Evolutionary conservation across 2,888 invertebrate genomes (phyloP).

Genomic region (Microchrysa polita): DNA sequence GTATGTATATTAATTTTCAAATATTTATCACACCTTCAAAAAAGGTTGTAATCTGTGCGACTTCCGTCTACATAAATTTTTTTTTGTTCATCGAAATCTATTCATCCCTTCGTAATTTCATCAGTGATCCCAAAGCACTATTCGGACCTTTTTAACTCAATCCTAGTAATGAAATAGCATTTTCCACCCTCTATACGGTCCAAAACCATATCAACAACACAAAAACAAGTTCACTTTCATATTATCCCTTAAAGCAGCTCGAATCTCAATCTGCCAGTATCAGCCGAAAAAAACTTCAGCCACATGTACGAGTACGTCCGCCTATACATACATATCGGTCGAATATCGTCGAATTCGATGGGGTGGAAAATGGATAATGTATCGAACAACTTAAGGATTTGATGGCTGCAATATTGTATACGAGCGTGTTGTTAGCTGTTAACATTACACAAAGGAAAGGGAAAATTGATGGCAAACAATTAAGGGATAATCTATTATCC

Average conservation of each 20-base stretch:
- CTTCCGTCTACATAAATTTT: too few relatives aligned
- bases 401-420: conserved; percentile 52
- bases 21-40: too few relatives aligned
- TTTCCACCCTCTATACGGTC: neutral
- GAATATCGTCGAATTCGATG: conserved; percentile 48
- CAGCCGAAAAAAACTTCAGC: conserved; percentile 17
- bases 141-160: conserved; percentile 18
- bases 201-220: neutral
- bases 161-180: neutral
- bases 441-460: conserved; percentile 50
- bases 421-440: conserved; percentile 52
- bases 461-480: conserved; percentile 52
- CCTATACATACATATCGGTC: conserved; percentile 40
- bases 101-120: too few relatives aligned
- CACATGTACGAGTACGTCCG: too few relatives aligned
- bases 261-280: neutral
- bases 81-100: too few relatives aligned
- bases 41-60: too few relatives aligned
- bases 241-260: conserved; percentile 4
- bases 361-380: conserved; percentile 54
- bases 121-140: neutral
- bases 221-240: neutral
- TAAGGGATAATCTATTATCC: conserved; percentile 52
- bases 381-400: conserved; percentile 52
- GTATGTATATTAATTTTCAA: too few relatives aligned